Evolutionary conservation across 2,888 invertebrate genomes (phyloP).

Genomic region (Acronicta leporina): DNA sequence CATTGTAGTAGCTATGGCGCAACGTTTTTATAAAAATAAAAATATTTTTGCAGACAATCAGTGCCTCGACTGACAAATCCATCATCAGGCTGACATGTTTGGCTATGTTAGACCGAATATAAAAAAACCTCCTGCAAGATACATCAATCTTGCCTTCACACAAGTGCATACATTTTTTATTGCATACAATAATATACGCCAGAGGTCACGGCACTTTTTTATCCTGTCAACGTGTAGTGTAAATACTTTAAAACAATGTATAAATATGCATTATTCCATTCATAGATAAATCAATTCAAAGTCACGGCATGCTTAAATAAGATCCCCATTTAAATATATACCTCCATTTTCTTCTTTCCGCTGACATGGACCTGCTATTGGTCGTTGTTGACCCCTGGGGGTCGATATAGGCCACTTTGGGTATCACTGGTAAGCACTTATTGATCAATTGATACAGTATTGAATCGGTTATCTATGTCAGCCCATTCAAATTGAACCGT

Average conservation of each 20-base stretch:
- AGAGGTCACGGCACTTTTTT: no score
- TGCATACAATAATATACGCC: conserved; percentile 1
- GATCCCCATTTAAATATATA: no score
- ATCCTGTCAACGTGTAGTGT: no score
- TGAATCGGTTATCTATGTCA: conserved; percentile 29
- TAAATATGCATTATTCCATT: no score
- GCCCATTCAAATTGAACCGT: conserved; percentile 48
- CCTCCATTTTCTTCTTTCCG: no score
- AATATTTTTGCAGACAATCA: neutral
- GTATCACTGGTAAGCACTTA: conserved; percentile 22
- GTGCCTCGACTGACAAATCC: conserved; percentile 3
- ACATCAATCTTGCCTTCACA: conserved; percentile 8
- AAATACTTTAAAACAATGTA: no score
- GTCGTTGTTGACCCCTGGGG: no score
- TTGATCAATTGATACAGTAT: conserved; percentile 20
- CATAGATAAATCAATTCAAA: no score
- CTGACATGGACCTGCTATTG: no score
- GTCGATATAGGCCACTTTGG: no score
- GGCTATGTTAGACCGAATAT: neutral
- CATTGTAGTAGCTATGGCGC: neutral
- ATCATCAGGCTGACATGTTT: conserved; percentile 13
- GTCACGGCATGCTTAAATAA: no score
- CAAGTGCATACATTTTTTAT: neutral
- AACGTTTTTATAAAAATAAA: neutral
- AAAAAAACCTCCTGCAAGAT: neutral